Percentiles rank a stretch among this genome's conserved stretches.
phyloP scores from a whole-genome alignment of 2,888 invertebrate species.

The Drosophila robusta region DNA sequence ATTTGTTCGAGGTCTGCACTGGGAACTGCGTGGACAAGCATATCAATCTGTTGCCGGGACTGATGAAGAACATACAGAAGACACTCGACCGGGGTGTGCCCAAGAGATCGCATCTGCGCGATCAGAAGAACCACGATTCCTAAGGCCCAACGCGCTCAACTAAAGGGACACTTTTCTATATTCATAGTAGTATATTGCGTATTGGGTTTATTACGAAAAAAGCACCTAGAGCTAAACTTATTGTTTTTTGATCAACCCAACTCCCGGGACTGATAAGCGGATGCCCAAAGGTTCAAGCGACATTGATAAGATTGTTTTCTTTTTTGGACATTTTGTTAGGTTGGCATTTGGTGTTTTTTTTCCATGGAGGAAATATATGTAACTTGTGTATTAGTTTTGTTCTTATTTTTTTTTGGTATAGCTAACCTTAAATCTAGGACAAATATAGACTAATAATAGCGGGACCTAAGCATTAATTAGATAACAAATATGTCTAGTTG shows the following conservation, averaged over 20 bases:
- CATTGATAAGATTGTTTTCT: conserved; percentile 29
- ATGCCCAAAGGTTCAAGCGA: conserved; percentile 26
- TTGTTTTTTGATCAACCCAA: background rate
- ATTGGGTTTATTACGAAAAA: conserved; percentile 1
- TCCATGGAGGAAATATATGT: background rate
- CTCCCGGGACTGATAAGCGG: conserved; percentile 21
- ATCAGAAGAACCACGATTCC: conserved; percentile 14
- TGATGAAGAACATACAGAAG: conserved; percentile 77
- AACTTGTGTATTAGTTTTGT: background rate
- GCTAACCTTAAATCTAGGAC: conserved; percentile 44
- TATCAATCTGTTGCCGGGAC: conserved; percentile 72
- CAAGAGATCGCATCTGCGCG: conserved; percentile 38
- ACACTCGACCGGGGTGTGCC: conserved; percentile 72
- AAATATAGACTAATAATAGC: conserved; percentile 58
- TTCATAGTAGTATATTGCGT: background rate
- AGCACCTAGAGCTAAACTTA: background rate
- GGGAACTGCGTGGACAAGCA: conserved; percentile 78
- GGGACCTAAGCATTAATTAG: conserved; percentile 45
- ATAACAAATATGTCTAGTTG: conserved; percentile 48
- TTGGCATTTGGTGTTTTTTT: background rate
- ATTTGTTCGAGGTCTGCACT: conserved; percentile 78
- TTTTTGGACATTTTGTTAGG: background rate
- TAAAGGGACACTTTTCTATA: background rate
- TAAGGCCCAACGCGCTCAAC: background rate
- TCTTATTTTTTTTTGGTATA: conserved; percentile 47